A percentile compares a stretch with the other conserved stretches of the same genome.
Evolutionary conservation across 1,140 invertebrate genomes (phyloP).

Genomic region (Laodelphax striatellus): DNA sequence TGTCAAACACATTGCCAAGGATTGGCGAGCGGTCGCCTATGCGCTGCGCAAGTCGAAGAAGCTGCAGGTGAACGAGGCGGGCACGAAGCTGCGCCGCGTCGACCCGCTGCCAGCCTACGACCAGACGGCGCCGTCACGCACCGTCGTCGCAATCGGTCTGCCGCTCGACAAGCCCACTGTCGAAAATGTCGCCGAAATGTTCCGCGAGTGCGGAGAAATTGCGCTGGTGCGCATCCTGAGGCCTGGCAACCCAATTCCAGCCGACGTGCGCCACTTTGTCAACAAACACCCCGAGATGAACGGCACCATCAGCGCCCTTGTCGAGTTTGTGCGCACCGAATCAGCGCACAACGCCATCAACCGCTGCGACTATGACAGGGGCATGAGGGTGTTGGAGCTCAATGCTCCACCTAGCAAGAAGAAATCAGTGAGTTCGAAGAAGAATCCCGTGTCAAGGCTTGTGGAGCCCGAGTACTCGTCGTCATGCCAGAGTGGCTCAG

Average conservation of each 20-base stretch:
- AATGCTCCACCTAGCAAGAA: conserved; percentile 35
- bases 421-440: conserved; percentile 27
- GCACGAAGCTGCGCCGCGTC: conserved; percentile 78
- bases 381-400: conserved; percentile 25
- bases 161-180: conserved; percentile 73
- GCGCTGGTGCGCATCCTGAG: conserved; percentile 72
- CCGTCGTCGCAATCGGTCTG: conserved; percentile 75
- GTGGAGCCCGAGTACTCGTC: conserved; percentile 34
- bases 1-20: conserved; percentile 83
- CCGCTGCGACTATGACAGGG: conserved; percentile 40
- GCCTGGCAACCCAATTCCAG: conserved; percentile 75
- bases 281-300: conserved; percentile 80
- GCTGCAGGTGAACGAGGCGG: conserved; percentile 79
- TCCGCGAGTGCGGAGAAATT: conserved; percentile 77
- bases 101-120: conserved; percentile 80
- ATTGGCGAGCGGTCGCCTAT: conserved; percentile 83
- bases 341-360: conserved; percentile 68
- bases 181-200: conserved; percentile 78
- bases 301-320: conserved; percentile 71
- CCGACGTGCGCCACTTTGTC: conserved; percentile 78
- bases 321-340: conserved; percentile 81
- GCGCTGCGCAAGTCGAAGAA: conserved; percentile 65
- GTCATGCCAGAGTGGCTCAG: conserved; percentile 53
- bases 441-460: conserved; percentile 23
- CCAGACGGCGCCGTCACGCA: conserved; percentile 81